Conservation (phyloP, 2,797 vertebrate genomes). For the Heterohyrax brucei region DNA sequence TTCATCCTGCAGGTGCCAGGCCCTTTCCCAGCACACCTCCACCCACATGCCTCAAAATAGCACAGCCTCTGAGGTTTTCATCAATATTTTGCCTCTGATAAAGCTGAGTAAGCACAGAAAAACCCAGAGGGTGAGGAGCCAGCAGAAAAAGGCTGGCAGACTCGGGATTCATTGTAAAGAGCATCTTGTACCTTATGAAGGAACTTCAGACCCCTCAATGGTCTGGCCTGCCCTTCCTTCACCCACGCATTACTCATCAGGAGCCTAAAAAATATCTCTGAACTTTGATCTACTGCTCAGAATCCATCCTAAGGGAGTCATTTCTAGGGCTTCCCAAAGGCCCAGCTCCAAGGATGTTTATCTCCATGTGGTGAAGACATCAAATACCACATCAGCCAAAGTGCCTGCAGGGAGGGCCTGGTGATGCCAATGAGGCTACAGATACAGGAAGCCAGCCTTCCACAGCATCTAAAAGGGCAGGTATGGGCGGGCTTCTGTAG, state of each 20-base stretch:
- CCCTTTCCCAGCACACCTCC: not conserved
- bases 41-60: not conserved
- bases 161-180: not conserved
- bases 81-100: not conserved
- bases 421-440: rapidly evolving
- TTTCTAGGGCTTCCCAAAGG: not conserved
- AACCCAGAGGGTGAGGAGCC: not conserved
- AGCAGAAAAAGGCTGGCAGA: not conserved
- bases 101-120: not conserved
- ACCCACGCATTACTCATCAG: not conserved
- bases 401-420: rapidly evolving
- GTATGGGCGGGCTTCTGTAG: rapidly evolving
- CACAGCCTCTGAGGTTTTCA: not conserved
- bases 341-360: rapidly evolving
- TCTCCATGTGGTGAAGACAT: rapidly evolving
- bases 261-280: rapidly evolving
- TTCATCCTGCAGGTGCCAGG: not conserved
- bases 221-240: too few species aligned
- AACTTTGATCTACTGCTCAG: not conserved
- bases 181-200: too few species aligned
- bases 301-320: not conserved
- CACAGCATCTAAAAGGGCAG: not conserved
- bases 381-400: too few species aligned
- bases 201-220: rapidly evolving
- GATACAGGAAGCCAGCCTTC: rapidly evolving